A percentile compares a stretch with the other conserved stretches of the same genome.
These are phyloP conservation scores for Uloborus diversus DNA, from an alignment of 1,140 invertebrate species.

Conservation along the genomic window DNA sequence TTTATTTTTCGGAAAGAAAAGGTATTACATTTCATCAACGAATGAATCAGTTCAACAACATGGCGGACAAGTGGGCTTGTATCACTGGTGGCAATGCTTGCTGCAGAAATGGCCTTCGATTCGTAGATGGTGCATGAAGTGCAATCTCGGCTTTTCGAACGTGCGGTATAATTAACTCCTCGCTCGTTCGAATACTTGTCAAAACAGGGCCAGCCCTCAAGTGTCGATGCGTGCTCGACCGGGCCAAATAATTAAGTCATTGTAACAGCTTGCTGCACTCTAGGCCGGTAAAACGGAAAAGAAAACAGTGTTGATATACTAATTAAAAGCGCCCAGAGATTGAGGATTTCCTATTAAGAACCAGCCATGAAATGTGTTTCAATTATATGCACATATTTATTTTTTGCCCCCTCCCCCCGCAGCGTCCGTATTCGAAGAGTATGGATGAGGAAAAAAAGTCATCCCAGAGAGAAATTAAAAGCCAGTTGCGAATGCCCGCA, in stretches of 20 bases:
- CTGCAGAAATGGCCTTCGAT: no score
- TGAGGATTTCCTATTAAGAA: slow-evolving; percentile 53
- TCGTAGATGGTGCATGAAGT: no score
- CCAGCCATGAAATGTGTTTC: slow-evolving; percentile 30
- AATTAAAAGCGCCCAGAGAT: slow-evolving; percentile 49
- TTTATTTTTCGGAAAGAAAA: no score
- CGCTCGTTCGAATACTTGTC: slow-evolving; percentile 51
- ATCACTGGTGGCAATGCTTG: no score
- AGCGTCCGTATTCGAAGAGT: not conserved
- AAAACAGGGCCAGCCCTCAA: slow-evolving; percentile 42
- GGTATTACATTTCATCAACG: no score
- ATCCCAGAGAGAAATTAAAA: slow-evolving; percentile 42
- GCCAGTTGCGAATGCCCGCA: slow-evolving; percentile 39
- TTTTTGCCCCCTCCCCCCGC: slow-evolving; percentile 1
- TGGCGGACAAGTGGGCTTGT: no score
- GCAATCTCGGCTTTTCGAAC: no score
- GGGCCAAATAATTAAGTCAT: slow-evolving; percentile 55
- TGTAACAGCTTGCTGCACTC: slow-evolving; percentile 49
- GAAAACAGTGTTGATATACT: slow-evolving; percentile 55
- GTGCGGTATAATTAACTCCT: no score
- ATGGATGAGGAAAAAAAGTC: not conserved
- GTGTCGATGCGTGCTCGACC: slow-evolving; percentile 50
- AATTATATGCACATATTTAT: slow-evolving; percentile 42
- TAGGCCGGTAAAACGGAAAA: slow-evolving; percentile 24
- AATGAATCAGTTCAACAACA: no score